A percentile compares a stretch with the other conserved stretches of the same genome.
Conservation (phyloP, 2,888 invertebrate species). For the Didymodactylos carnosus region DNA sequence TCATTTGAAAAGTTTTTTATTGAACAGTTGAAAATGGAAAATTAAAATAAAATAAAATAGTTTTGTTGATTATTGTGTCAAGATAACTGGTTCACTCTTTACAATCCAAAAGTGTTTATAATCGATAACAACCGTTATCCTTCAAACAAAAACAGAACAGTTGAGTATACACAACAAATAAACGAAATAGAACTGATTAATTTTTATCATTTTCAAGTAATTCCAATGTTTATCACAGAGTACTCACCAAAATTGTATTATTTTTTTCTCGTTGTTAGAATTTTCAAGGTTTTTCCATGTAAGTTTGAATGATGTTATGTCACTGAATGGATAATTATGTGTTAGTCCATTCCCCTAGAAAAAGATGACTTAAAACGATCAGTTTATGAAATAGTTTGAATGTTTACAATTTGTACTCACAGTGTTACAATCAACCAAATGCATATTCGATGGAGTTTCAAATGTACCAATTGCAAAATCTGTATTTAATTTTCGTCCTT, state of each 20-base stretch:
- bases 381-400: neutral
- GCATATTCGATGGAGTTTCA: neutral
- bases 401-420: neutral
- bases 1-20: too few relatives aligned
- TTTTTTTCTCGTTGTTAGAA: neutral
- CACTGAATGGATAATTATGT: neutral
- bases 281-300: neutral
- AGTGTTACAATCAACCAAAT: neutral
- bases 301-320: neutral
- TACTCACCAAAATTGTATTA: neutral
- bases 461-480: neutral
- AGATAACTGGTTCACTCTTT: too few relatives aligned
- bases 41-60: too few relatives aligned
- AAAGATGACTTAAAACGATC: neutral
- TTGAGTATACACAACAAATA: too few relatives aligned
- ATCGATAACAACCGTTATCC: neutral
- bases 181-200: too few relatives aligned
- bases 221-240: too few relatives aligned
- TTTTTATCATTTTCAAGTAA: too few relatives aligned
- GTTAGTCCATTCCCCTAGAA: neutral
- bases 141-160: too few relatives aligned
- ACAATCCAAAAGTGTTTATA: neutral
- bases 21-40: too few relatives aligned
- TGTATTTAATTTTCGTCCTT: neutral
- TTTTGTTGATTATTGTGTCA: too few relatives aligned